These are phyloP conservation scores for Lates japonicus DNA, from an alignment of 2,797 vertebrate species.

Conservation along the genomic window DNA sequence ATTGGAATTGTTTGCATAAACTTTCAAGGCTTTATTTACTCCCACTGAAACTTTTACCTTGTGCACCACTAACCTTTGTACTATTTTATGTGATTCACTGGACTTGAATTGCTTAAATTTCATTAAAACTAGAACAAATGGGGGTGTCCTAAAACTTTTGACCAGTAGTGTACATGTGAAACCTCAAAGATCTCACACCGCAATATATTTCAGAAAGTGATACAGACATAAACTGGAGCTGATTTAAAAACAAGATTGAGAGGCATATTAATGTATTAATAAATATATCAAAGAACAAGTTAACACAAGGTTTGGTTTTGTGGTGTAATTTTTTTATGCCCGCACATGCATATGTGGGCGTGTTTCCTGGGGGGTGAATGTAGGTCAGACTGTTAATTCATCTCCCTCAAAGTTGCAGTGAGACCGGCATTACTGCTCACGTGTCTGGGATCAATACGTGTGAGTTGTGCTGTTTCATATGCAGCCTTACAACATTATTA, in stretches of 20 bases:
- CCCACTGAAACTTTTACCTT: no score
- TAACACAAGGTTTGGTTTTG: slow-evolving; percentile 16
- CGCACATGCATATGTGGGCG: background rate
- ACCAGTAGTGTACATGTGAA: background rate
- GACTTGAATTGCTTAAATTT: no score
- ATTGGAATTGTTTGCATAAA: no score
- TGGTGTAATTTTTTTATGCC: background rate
- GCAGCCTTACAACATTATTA: slow-evolving; percentile 21
- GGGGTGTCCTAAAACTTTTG: no score
- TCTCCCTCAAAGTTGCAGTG: slow-evolving; percentile 35
- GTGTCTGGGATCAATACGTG: slow-evolving; percentile 51
- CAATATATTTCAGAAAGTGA: background rate
- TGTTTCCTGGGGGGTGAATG: slow-evolving; percentile 14
- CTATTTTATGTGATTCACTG: no score
- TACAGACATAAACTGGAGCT: background rate
- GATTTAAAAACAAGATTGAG: background rate
- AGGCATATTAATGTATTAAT: slow-evolving; percentile 17
- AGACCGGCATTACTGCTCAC: slow-evolving; percentile 13
- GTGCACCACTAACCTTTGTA: no score
- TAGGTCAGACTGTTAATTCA: slow-evolving; percentile 42
- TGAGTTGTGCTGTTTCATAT: slow-evolving; percentile 38
- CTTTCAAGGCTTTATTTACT: no score
- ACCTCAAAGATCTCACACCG: slow-evolving; percentile 3
- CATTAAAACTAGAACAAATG: no score
- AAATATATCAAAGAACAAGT: slow-evolving; percentile 25